Base-by-base conservation (phyloP, 2,797 vertebrate genomes). In the Benthosema pterotum region DNA sequence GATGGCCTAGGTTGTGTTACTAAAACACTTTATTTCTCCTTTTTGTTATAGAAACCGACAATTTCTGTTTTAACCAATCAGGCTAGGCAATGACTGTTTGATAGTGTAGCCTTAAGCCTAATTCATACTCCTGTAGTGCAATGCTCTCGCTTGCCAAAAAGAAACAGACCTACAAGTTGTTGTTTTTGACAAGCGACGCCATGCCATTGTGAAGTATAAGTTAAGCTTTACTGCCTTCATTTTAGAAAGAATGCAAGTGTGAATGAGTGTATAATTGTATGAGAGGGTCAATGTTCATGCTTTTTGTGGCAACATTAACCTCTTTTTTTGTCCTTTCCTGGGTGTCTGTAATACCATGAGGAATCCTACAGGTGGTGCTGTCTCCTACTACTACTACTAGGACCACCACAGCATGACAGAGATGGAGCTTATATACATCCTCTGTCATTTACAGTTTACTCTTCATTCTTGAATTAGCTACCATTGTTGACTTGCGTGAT, bases 91-190 rank as follows among this genome's bases (percentile, higher is more conserved):
- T 63, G 80, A 69, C 60, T 76, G 68, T 75, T 77, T 72, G 69
- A 74, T 77, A 78, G 74, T 73, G 83, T 82, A 83, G 87, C 80
- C 69, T 86, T 38, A 38, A 38, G 32, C 32, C 32, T 38, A 38
- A 38, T 38, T 38, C 32, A 38, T 38, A 8, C 32, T 38, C 32
- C 32, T 38, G 32, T 38, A 38, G 32, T 38, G 9, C 32, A 8
- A 38, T 38, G 32, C 2, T 38, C 7, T 38, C 8, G 8, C 32
- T 38, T 38, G 32, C 32, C 32, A 38, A 38, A 38, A 38, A 11
- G 32, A 9, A 38, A 38, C 32, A 38, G 32, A 38, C 8, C 32
- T 9, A 38, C 32, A 38, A 9, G 32, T 32, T 32, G 5, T 32
- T 5, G 1, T 28, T 28, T 32, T 32, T 32, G 5, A 9, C 32